Evolutionary conservation across 2,888 invertebrate genomes (phyloP), one percentile per base, ranked within the genome.

Genomic region (Lissonota sp.): DNA sequence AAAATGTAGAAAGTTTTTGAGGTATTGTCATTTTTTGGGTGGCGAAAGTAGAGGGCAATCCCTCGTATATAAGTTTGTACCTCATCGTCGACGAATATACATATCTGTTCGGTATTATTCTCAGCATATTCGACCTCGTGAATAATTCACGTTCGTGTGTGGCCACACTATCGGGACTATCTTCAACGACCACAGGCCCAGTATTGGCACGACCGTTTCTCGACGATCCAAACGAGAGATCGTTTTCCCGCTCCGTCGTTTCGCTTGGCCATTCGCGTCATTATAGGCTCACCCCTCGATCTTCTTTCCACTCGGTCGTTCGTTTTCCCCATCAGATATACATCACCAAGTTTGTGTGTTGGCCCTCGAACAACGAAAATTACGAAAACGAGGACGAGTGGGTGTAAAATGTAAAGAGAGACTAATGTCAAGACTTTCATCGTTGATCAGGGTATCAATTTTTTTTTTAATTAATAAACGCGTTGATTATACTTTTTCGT

Each of bases 131-230:
- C 55, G 55, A 70, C 4, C 69, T 76, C 69, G 46, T 76, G 69
- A 76, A 76, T 76, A 76, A 76, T 76, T 76, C 76, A 70, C 62
- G 55, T 70, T 76, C 76, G 8, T 46, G 26, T 51, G 16, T 62
- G 60, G 55, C 44, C 8, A 58, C 26, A 55, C 76, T 55, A 70
- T 76, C 55, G 40, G 55, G 49, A 8, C 14, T 69, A 26, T 26
- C 53, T 67, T 14, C 64, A 75, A 75, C 75, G 67, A 75, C 44
- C 63, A 26, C 26, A 26, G 39, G 6, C n/a, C 51, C 16, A 60
- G 16, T 7, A 6, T n/a, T 53, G 12, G 16, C 6, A 44, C 44
- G 7, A 63, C 37, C 55, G 46, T 51, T 40, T 70, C 46, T 46
- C 46, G 69, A 76, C 26, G 57, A 76, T 69, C 53, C 76, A 60